Evolutionary conservation across 2,113 vertebrate species (phyloP).

Genomic region (Leuciscus idus): DNA sequence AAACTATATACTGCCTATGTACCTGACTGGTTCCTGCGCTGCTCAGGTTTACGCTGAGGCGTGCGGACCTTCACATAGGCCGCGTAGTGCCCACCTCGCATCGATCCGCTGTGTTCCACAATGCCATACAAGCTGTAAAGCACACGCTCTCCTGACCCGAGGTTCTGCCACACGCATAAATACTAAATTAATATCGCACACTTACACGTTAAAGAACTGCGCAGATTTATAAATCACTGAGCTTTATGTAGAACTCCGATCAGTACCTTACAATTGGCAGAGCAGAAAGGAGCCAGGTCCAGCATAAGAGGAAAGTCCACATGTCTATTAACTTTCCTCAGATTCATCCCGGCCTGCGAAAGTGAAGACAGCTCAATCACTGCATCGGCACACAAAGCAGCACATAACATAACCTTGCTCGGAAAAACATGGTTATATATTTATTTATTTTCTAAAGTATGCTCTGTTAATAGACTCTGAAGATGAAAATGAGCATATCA

Average conservation of each 20-base stretch:
- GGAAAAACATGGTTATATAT: not conserved
- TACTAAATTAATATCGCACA: conserved; percentile 42
- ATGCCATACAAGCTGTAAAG: conserved; percentile 94
- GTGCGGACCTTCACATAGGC: conserved; percentile 93
- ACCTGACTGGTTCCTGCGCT: conserved; percentile 83
- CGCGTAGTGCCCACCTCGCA: conserved; percentile 93
- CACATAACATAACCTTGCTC: not conserved
- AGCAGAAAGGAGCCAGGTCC: conserved; percentile 95
- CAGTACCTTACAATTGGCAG: conserved; percentile 90
- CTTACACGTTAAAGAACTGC: not conserved
- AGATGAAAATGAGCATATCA: not conserved
- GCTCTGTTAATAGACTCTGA: not conserved
- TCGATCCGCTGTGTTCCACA: conserved; percentile 95
- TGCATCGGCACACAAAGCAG: not conserved
- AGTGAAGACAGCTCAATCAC: conserved; percentile 5
- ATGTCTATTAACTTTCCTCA: conserved; percentile 95
- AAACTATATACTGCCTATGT: conserved; percentile 43
- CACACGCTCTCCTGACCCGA: conserved; percentile 81
- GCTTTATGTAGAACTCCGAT: not conserved
- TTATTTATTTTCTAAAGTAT: not conserved
- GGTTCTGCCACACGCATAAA: conserved; percentile 75
- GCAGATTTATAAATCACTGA: not conserved
- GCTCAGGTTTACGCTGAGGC: conserved; percentile 81
- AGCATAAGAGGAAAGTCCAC: conserved; percentile 92
- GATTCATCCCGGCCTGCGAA: conserved; percentile 89